Evolutionary conservation across 1,140 invertebrate species (phyloP).

Genomic region (Proctacanthus coquilletti): DNA sequence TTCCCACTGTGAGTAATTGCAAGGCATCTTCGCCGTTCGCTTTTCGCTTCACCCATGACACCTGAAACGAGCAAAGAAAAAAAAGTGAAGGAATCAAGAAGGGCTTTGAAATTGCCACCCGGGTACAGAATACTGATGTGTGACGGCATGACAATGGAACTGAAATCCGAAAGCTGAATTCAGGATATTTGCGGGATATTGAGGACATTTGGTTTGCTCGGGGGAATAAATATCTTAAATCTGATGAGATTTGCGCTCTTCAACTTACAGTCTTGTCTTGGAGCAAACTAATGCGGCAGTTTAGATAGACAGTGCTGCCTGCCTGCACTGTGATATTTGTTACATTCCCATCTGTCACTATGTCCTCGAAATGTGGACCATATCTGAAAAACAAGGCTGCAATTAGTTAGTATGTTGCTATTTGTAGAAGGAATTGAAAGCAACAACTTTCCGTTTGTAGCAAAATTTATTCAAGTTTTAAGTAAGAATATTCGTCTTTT

Average conservation of each 20-base stretch:
- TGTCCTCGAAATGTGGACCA: slow-evolving; percentile 51
- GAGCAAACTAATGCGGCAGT: slow-evolving; percentile 66
- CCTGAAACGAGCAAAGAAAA: slow-evolving; percentile 30
- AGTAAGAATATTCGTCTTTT: too few species aligned
- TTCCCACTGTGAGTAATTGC: slow-evolving; percentile 49
- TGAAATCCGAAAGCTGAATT: background rate
- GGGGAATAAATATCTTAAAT: too few species aligned
- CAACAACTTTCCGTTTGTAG: too few species aligned
- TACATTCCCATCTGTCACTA: slow-evolving; percentile 37
- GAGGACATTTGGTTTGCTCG: background rate
- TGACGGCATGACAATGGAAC: too few species aligned
- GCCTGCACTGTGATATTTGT: slow-evolving; percentile 66
- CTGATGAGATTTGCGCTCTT: too few species aligned
- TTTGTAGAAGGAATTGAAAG: too few species aligned
- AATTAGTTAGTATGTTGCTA: too few species aligned
- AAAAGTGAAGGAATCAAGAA: slow-evolving; percentile 2
- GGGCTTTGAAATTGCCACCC: too few species aligned
- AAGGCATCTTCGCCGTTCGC: slow-evolving; percentile 42
- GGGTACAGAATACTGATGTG: too few species aligned
- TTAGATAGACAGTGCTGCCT: slow-evolving; percentile 59
- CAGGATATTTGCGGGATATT: background rate
- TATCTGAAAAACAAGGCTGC: slow-evolving; percentile 36
- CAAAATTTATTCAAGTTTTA: too few species aligned
- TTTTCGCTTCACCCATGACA: slow-evolving; percentile 53
- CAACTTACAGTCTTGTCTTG: slow-evolving; percentile 77